Conservation (phyloP, 2,113 vertebrate genomes). For the Zosterops japonicus region DNA sequence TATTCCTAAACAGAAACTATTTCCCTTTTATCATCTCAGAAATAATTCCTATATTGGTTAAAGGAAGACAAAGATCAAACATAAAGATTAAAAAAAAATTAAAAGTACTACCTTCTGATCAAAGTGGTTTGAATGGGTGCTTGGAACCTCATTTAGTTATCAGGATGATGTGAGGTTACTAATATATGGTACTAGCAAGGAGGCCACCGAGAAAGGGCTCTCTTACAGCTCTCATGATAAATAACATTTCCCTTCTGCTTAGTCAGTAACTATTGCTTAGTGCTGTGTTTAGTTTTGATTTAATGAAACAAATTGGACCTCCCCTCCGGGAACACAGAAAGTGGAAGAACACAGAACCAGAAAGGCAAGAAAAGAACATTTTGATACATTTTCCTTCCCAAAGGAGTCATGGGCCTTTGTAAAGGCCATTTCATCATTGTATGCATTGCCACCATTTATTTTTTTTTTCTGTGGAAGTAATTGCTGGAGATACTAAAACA, state of each 20-base stretch:
- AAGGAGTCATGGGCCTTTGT: neutral
- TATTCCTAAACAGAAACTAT: neutral
- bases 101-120: neutral
- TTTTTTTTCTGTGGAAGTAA: neutral
- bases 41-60: neutral
- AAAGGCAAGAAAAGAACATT: neutral
- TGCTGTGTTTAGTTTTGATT: neutral
- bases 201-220: neutral
- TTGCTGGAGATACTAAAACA: neutral
- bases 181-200: neutral
- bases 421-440: neutral
- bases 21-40: neutral
- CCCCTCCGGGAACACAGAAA: neutral
- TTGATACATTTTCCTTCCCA: neutral
- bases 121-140: neutral
- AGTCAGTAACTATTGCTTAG: conserved; percentile 11
- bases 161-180: neutral
- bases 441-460: neutral
- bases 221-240: neutral
- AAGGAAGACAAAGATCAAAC: neutral
- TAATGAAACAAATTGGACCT: conserved; percentile 6
- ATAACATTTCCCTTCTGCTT: neutral
- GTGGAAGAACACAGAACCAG: neutral
- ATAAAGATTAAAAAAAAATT: rapidly evolving
- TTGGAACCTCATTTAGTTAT: neutral